A percentile compares a stretch with the other conserved stretches of the same genome.
phyloP scores from a whole-genome alignment of 2,888 invertebrate species.

The Lutraria lutraria region DNA sequence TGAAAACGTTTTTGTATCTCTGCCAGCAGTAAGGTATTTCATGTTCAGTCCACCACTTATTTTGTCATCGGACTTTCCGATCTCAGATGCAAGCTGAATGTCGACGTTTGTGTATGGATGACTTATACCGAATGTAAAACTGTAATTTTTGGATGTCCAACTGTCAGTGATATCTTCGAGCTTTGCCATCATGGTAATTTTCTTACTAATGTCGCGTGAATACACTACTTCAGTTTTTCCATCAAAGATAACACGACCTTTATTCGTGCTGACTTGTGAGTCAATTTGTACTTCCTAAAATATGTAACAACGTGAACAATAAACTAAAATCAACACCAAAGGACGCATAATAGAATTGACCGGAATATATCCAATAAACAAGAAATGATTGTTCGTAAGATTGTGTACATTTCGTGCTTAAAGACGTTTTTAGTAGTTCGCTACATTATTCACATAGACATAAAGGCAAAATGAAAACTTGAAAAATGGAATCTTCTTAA shows the following conservation, averaged over 20 bases:
- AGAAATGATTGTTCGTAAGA: too few species aligned
- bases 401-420: too few species aligned
- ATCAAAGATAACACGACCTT: conserved; percentile 73
- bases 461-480: too few species aligned
- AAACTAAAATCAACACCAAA: conserved; percentile 52
- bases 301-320: conserved; percentile 34
- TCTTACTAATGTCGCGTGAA: conserved; percentile 75
- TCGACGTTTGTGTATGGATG: conserved; percentile 80
- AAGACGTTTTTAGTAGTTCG: too few species aligned
- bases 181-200: conserved; percentile 72
- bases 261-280: conserved; percentile 74
- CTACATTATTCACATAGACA: too few species aligned
- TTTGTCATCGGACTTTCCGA: conserved; percentile 68
- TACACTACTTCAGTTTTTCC: conserved; percentile 77
- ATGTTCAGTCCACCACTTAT: conserved; percentile 70
- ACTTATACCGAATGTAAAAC: conserved; percentile 70
- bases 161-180: conserved; percentile 73
- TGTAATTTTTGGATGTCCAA: conserved; percentile 73
- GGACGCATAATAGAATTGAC: conserved; percentile 47
- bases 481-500: too few species aligned
- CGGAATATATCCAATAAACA: neutral
- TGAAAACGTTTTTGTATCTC: conserved; percentile 70
- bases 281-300: conserved; percentile 75
- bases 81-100: conserved; percentile 71
- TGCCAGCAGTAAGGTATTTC: conserved; percentile 74